A percentile compares a stretch with the other conserved stretches of the same genome.
Conservation (phyloP, 2,113 vertebrate genomes). For the Numenius arquata region DNA sequence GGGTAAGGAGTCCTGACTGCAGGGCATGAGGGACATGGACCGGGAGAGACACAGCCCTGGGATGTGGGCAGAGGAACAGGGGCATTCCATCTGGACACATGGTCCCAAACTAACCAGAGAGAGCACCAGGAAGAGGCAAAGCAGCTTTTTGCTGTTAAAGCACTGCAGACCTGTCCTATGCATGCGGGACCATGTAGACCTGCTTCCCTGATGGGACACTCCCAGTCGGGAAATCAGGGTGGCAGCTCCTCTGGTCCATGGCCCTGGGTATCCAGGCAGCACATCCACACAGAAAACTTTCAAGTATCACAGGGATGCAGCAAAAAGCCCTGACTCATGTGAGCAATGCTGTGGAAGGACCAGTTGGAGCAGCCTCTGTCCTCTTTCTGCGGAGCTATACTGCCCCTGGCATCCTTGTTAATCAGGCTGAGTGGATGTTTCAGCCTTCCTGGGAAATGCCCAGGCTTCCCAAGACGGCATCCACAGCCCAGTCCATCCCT, state of each 20-base stretch:
- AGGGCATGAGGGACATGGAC: neutral
- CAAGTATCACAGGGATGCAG: fast-evolving
- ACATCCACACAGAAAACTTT: neutral
- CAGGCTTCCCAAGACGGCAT: neutral
- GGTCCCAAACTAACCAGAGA: fast-evolving
- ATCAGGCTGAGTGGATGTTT: neutral
- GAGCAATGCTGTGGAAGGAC: neutral
- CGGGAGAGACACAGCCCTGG: neutral
- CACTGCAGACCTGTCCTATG: neutral
- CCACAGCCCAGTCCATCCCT: neutral
- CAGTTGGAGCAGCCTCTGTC: neutral
- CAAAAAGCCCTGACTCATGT: fast-evolving
- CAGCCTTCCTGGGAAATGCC: neutral
- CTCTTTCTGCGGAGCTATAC: neutral
- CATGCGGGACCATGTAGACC: neutral
- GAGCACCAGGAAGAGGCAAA: neutral
- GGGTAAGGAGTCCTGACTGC: neutral
- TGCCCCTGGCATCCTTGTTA: neutral
- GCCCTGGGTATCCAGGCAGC: neutral
- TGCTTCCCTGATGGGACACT: neutral
- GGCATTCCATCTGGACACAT: fast-evolving
- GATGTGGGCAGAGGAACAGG: neutral
- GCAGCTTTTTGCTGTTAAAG: neutral
- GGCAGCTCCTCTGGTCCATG: neutral
- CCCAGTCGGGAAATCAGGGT: neutral